Evolutionary conservation across 2,888 invertebrate genomes (phyloP), one percentile per base, ranked within the genome.

Genomic region (Ophioninae sp.): DNA sequence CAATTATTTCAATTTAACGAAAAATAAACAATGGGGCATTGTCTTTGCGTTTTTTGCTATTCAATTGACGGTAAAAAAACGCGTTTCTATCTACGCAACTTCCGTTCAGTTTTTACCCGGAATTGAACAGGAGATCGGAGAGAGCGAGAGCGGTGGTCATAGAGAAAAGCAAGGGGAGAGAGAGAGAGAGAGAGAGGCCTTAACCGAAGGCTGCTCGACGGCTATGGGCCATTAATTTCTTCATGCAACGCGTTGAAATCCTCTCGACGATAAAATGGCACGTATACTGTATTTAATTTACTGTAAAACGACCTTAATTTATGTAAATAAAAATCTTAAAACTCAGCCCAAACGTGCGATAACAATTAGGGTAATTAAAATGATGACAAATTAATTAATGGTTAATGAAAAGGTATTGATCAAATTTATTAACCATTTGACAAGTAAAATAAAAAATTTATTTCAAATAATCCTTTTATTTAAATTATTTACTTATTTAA

Each of bases 181-280:
- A 68, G 23, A 51, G 44, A 68, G 20, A 51, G n/a, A 51, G 17
- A 69, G 37, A n/a, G 17, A 69, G 68, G 51, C 39, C 23, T 30
- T 41, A 41, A 65, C 39, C 61, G 81, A 75, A 77, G 80, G 71
- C 44, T 81, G 41, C 41, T 17, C 69, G 56, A 67, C 65, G 44
- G 69, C 22, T 63, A 65, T 39, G 76, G 65, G 37, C 65, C 80
- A 61, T 81, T 69, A 71, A 74, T 44, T 76, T 39, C 65, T 58
- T 72, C 58, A 74, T 81, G 81, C 72, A 72, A 65, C 69, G 71
- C 44, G 64, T 81, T 64, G 22, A 56, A 37, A 61, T 59, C 23
- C 37, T 44, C 37, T 59, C 30, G 58, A 59, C 65, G 64, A 61
- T 41, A 44, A 22, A 22, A 72, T 39, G n/a, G 17, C 39, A 61